Conservation (phyloP, 2,113 vertebrate genomes). For the Xiphorhynchus elegans region DNA sequence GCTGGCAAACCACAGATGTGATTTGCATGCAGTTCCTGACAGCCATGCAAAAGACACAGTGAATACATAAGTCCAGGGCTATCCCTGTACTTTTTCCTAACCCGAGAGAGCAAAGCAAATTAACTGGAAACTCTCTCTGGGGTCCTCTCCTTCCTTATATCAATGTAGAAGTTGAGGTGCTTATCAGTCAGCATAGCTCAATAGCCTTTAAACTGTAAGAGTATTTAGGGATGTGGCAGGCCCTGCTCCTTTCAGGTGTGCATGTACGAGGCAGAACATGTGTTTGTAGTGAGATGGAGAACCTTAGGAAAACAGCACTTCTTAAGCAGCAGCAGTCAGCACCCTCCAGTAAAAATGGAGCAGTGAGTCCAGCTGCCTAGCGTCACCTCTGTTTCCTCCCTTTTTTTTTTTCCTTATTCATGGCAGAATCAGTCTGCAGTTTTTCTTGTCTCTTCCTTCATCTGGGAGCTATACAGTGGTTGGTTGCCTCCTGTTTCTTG, state of each 20-base stretch:
- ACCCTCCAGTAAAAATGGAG: not conserved
- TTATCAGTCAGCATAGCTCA: not conserved
- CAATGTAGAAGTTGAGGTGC: not conserved
- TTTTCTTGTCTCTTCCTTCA: not conserved
- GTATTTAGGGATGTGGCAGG: not conserved
- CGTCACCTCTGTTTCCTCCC: not conserved
- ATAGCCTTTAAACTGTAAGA: not conserved
- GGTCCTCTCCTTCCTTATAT: not conserved
- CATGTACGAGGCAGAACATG: not conserved
- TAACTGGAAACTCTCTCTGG: not conserved
- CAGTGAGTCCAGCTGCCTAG: not conserved
- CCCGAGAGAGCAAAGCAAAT: not conserved
- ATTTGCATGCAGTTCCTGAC: not conserved
- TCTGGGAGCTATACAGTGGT: not conserved
- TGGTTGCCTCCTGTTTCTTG: not conserved
- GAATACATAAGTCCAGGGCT: not conserved
- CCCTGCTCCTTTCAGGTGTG: not conserved
- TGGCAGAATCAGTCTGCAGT: not conserved
- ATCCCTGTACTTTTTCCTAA: not conserved
- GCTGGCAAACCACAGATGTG: not conserved
- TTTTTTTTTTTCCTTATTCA: not conserved
- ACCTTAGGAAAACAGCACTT: not conserved
- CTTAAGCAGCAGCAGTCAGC: not conserved
- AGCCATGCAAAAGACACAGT: not conserved
- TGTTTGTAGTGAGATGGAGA: not conserved